Conservation (phyloP, 2,888 invertebrate species). For the Arge pagana region DNA sequence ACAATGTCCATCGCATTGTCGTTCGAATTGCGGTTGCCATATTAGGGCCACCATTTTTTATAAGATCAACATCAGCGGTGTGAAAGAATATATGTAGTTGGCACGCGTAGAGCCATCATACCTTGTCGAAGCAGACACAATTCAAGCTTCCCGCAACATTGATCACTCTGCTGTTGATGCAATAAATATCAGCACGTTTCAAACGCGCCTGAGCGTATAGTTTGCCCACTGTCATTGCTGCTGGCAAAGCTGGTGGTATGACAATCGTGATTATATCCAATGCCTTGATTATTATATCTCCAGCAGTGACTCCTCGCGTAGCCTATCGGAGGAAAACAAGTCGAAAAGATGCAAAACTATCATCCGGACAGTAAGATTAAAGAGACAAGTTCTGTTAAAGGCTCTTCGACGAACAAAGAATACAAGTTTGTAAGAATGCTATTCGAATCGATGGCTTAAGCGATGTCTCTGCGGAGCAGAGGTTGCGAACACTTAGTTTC, state of each 20-base stretch:
- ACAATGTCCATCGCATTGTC: too few species aligned
- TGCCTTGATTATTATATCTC: constrained; percentile 72
- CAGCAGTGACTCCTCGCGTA: constrained; percentile 56
- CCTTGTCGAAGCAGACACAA: constrained; percentile 89
- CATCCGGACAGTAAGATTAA: constrained; percentile 41
- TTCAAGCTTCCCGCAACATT: constrained; percentile 81
- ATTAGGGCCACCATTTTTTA: too few species aligned
- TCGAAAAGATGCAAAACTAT: constrained; percentile 23
- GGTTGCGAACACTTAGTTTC: too few species aligned
- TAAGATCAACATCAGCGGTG: too few species aligned
- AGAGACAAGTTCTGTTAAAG: too few species aligned
- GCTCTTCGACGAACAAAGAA: too few species aligned
- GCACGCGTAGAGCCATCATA: constrained; percentile 54
- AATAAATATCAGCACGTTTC: constrained; percentile 71
- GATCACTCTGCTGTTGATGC: constrained; percentile 78
- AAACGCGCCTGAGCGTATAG: constrained; percentile 77
- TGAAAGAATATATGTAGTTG: too few species aligned
- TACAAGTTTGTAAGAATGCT: too few species aligned
- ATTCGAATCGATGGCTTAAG: too few species aligned
- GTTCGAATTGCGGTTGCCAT: too few species aligned
- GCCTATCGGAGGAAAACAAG: constrained; percentile 57
- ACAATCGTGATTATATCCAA: constrained; percentile 92
- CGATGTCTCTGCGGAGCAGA: too few species aligned
- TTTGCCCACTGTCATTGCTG: constrained; percentile 83
- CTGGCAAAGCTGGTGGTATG: constrained; percentile 90